phyloP scores from a whole-genome alignment of 2,888 invertebrate genomes.

The Melanchra persicariae region DNA sequence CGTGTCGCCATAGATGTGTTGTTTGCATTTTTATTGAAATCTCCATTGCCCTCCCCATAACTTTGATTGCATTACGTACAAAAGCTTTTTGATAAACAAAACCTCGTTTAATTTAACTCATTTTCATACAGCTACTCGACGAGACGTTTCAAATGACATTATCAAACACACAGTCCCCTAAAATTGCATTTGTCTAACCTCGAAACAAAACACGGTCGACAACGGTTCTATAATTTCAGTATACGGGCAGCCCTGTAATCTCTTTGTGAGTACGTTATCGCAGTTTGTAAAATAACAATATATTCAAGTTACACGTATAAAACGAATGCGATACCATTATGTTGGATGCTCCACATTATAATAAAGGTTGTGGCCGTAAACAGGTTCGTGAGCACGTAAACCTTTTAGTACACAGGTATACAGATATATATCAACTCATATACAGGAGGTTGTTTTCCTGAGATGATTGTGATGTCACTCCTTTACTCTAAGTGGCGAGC shows the following conservation, averaged over 20 bases:
- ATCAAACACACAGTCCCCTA: slow-evolving; percentile 13
- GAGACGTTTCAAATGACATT: slow-evolving; percentile 20
- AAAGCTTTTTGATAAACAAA: slow-evolving; percentile 4
- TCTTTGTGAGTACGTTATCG: slow-evolving; percentile 48
- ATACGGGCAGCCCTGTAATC: slow-evolving; percentile 45
- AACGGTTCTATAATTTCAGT: slow-evolving; percentile 11
- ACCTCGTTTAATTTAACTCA: background rate
- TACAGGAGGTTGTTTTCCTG: slow-evolving; percentile 24
- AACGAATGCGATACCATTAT: slow-evolving; percentile 50
- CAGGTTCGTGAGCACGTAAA: slow-evolving; percentile 42
- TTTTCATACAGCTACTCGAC: slow-evolving; percentile 11
- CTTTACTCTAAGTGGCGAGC: background rate
- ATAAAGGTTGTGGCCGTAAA: slow-evolving; percentile 57
- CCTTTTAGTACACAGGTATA: slow-evolving; percentile 45
- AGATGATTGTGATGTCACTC: slow-evolving; percentile 45
- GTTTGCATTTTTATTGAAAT: background rate
- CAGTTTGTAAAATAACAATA: slow-evolving; percentile 54
- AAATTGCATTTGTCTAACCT: slow-evolving; percentile 20
- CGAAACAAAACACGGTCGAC: slow-evolving; percentile 21
- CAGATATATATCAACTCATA: background rate
- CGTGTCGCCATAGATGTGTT: background rate
- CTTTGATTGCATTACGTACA: background rate
- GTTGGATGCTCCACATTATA: slow-evolving; percentile 51
- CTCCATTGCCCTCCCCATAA: background rate
- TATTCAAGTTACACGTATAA: slow-evolving; percentile 45